phyloP scores from a whole-genome alignment of 35 echinoderm and acorn worm genomes.

The Lytechinus pictus region DNA sequence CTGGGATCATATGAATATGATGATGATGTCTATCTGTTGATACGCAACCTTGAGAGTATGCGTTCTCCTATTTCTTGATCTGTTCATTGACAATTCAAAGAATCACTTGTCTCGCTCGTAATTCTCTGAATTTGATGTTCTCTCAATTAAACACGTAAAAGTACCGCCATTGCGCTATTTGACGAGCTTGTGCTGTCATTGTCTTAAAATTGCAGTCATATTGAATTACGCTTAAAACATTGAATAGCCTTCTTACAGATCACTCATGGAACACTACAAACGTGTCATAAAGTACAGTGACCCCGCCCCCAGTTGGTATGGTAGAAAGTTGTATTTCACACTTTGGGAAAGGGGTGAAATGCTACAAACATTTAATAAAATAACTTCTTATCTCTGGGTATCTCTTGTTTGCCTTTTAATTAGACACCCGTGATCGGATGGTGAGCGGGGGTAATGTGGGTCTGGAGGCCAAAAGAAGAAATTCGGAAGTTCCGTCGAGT shows the following conservation, averaged over 20 bases:
- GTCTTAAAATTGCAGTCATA: too few species aligned
- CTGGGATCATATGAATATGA: background rate
- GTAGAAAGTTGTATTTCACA: background rate
- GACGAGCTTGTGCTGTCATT: too few species aligned
- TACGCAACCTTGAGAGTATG: background rate
- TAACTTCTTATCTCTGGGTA: background rate
- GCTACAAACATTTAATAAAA: background rate
- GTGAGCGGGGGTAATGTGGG: background rate
- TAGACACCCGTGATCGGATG: background rate
- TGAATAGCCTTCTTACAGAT: too few species aligned
- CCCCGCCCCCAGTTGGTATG: background rate
- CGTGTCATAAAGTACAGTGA: background rate
- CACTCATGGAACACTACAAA: background rate
- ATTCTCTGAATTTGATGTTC: too few species aligned
- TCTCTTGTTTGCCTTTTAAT: background rate
- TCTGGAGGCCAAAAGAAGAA: background rate
- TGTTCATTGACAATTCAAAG: background rate
- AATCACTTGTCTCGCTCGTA: background rate
- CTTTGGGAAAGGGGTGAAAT: background rate
- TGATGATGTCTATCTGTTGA: background rate
- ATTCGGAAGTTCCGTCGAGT: slow-evolving; percentile 8
- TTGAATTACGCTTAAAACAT: too few species aligned
- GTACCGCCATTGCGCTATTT: too few species aligned
- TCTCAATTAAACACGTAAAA: too few species aligned
- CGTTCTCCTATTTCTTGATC: background rate